These are phyloP conservation scores for Benthosema pterotum DNA, from an alignment of 2,797 vertebrate species.

Conservation along the genomic window DNA sequence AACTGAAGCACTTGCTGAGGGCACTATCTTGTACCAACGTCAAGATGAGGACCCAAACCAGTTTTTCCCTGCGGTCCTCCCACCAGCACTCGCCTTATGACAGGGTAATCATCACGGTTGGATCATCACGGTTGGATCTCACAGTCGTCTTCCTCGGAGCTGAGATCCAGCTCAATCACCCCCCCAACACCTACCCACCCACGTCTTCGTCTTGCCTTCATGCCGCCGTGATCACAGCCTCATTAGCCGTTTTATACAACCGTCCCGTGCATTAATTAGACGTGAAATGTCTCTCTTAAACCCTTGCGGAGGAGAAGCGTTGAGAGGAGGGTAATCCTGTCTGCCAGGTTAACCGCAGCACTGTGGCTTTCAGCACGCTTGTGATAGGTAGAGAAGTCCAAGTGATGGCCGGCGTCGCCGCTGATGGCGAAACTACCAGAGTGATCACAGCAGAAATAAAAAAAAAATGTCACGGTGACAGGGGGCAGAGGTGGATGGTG, in stretches of 20 bases:
- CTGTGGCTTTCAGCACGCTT: constrained; percentile 69
- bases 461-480: neutral
- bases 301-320: constrained; percentile 53
- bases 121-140: too few relatives aligned
- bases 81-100: constrained; percentile 60
- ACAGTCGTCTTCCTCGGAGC: constrained; percentile 78
- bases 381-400: constrained; percentile 42
- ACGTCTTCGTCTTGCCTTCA: constrained; percentile 86
- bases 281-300: constrained; percentile 88
- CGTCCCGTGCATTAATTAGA: constrained; percentile 93
- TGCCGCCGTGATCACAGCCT: constrained; percentile 91
- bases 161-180: constrained; percentile 43
- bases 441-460: neutral
- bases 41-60: neutral
- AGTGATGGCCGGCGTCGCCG: constrained; percentile 21
- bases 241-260: constrained; percentile 93
- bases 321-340: constrained; percentile 80
- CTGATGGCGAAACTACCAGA: constrained; percentile 20
- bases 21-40: neutral
- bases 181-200: constrained; percentile 40
- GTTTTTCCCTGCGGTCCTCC: constrained; percentile 3
- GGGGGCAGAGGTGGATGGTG: neutral
- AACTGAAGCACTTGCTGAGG: too few relatives aligned
- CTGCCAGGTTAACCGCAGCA: constrained; percentile 79
- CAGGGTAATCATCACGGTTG: constrained; percentile 88